phyloP scores from a whole-genome alignment of 2,797 vertebrate genomes.

The Cyclura pinguis region DNA sequence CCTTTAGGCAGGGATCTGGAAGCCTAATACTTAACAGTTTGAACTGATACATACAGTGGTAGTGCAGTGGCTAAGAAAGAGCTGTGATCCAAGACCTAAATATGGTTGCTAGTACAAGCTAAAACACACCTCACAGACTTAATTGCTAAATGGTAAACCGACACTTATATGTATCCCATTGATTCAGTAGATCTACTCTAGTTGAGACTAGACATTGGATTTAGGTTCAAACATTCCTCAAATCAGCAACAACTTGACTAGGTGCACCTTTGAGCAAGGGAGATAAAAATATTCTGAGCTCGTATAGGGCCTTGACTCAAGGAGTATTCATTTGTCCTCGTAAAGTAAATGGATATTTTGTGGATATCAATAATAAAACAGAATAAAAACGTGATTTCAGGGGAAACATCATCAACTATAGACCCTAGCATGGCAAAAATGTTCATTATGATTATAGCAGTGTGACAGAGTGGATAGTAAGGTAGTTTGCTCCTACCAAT shows the following conservation, averaged over 20 bases:
- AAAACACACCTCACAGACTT: no score
- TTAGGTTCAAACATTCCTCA: not conserved
- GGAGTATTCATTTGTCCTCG: not conserved
- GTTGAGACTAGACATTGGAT: no score
- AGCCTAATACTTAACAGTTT: no score
- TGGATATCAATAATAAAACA: not conserved
- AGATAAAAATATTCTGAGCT: not conserved
- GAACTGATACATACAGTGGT: not conserved
- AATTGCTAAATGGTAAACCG: no score
- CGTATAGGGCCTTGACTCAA: not conserved
- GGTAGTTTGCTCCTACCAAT: conserved; percentile 45
- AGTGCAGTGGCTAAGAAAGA: not conserved
- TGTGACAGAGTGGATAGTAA: conserved; percentile 24
- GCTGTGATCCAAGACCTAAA: not conserved
- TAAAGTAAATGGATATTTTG: not conserved
- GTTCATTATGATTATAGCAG: not conserved
- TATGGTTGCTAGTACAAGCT: no score
- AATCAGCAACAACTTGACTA: not conserved
- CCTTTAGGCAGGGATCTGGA: no score
- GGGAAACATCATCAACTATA: conserved; percentile 11
- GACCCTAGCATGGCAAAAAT: conserved; percentile 10
- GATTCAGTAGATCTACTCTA: no score
- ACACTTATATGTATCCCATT: no score
- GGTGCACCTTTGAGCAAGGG: not conserved
- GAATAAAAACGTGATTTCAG: conserved; percentile 2